Evolutionary conservation across 2,888 invertebrate genomes (phyloP), one percentile per base, ranked within the genome.

Genomic region (Epinotia nisella): DNA sequence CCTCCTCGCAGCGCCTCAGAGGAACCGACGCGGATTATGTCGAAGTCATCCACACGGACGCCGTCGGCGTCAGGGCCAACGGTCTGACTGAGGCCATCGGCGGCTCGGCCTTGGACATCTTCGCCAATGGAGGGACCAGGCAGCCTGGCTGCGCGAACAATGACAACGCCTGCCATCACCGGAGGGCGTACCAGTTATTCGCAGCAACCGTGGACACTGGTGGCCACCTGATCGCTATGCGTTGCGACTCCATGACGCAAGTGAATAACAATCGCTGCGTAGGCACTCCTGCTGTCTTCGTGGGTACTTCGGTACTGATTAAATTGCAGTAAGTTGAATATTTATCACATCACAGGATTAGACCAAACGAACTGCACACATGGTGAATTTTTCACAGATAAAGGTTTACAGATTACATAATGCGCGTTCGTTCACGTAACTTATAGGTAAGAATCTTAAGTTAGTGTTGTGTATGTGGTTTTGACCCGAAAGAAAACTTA

Each of bases 81-180:
- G 76, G 76, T 15, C 64, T 72, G 13, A 65, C 68, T 5, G 67
- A 67, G 9, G 56, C 49, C 5, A 13, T 55, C 1, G 66, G 45
- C 4, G 4, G 0, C 4, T 1, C 15, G 70, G 75, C 74, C 75
- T 73, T 56, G 69, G 68, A 70, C 21, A 61, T 75, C 53, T 69
- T 51, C 29, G 49, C 70, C 15, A 76, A 75, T 51, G 82, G 84
- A 58, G 93, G 93, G 21, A 72, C 51, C 9, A 75, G 62, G 10
- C 76, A 76, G 60, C 68, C 76, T 11, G 75, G 75, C n/a, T 76
- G 76, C 21, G 3, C 64, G 15, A 71, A 39, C 45, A 62, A n/a
- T 17, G 19, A 58, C 41, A 67, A 58, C 45, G 24, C n/a, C 13
- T 67, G 67, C 49, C 67, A 74, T 45, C 75, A 75, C 66, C 19